These are phyloP conservation scores for Cercopithecus mitis DNA, from an alignment of 2,797 vertebrate genomes.

Conservation along the genomic window DNA sequence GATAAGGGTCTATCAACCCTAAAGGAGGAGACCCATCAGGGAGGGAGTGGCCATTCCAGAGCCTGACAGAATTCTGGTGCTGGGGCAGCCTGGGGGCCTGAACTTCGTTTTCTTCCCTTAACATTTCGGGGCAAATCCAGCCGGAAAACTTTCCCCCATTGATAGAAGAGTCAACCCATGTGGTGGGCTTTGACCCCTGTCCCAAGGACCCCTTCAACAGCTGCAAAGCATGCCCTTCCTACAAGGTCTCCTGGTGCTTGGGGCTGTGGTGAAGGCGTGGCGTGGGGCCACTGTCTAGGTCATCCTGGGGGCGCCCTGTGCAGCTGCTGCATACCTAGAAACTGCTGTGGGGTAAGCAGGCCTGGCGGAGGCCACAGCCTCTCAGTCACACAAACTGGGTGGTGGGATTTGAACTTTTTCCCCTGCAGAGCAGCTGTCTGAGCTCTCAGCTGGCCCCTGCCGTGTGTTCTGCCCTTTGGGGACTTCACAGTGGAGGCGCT, in stretches of 20 bases:
- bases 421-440: not conserved
- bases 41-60: not conserved
- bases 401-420: not conserved
- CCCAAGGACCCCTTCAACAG: rapidly evolving
- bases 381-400: not conserved
- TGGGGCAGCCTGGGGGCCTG: not conserved
- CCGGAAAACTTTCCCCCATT: rapidly evolving
- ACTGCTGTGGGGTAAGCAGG: not conserved
- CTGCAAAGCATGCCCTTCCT: not conserved
- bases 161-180: not conserved
- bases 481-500: not conserved
- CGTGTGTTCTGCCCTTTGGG: not conserved
- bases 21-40: not conserved
- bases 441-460: not conserved
- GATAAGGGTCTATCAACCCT: not conserved
- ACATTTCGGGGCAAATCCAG: too few species aligned
- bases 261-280: not conserved
- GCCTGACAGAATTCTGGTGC: not conserved
- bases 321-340: not conserved
- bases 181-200: not conserved
- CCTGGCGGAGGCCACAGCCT: not conserved
- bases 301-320: not conserved
- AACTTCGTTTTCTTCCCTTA: not conserved
- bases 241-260: not conserved
- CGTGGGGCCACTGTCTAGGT: not conserved